phyloP scores from a whole-genome alignment of 2,113 vertebrate species.

The Anthoscopus minutus region DNA sequence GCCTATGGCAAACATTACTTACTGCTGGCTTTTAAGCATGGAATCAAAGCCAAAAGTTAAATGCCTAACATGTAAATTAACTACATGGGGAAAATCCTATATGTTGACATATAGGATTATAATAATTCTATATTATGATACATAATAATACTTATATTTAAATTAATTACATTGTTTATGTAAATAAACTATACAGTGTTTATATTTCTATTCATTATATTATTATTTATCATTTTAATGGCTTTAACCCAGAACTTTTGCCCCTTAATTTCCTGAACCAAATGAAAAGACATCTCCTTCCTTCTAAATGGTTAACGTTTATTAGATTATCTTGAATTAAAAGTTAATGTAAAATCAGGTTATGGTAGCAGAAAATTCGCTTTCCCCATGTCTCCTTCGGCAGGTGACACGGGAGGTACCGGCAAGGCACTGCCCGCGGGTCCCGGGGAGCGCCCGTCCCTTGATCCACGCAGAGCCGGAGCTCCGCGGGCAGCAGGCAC shows the following conservation, averaged over 20 bases:
- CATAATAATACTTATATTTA: not conserved
- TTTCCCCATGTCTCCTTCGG: not conserved
- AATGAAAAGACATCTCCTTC: not conserved
- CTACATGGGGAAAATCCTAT: not conserved
- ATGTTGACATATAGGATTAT: not conserved
- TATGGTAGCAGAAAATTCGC: not conserved
- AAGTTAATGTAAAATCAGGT: not conserved
- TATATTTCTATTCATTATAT: not conserved
- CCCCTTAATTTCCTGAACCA: not conserved
- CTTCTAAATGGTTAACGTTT: not conserved
- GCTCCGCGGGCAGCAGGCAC: not conserved
- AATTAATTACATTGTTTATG: not conserved
- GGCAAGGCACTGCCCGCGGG: not conserved
- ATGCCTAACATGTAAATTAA: not conserved
- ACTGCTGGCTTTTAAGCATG: not conserved
- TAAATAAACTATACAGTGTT: not conserved
- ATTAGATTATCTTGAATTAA: not conserved
- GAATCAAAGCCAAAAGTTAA: not conserved
- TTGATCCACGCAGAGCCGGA: fast-evolving
- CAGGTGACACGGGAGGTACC: fast-evolving
- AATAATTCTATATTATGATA: not conserved
- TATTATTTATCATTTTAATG: not conserved
- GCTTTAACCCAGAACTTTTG: not conserved
- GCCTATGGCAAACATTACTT: not conserved
- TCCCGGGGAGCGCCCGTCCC: too few relatives aligned